Base-by-base conservation (phyloP, 2,113 vertebrate genomes). In the Hippocampus barbouri region DNA sequence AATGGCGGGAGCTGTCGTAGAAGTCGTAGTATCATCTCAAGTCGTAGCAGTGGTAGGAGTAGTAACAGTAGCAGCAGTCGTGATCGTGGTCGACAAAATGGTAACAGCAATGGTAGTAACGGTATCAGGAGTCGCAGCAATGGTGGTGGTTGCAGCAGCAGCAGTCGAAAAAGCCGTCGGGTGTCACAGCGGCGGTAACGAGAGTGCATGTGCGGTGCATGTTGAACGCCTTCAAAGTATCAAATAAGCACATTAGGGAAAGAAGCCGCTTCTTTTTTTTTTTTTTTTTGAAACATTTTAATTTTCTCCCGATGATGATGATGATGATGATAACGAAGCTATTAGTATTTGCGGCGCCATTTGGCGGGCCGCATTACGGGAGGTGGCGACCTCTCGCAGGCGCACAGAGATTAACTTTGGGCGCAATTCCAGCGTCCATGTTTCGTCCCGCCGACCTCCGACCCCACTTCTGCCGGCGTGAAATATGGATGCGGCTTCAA, bases 401-500 rank as follows among this genome's bases (percentile, higher is more conserved):
- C 65, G 75, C 75, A 75, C 66, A 76, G 75, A 86, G 87, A 89
- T 90, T 88, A 88, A 86, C 77, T 86, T 69, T 23, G 69, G 34
- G 78, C 69, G 75, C 79, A 85, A 88, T 77, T 79, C 80, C 64
- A 68, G 57, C 63, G 74, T 74, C 71, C 63, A 65, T 86, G 80
- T 87, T 85, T 60, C 89, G 80, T 84, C 68, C 83, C 82, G 62
- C 65, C 70, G 81, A 81, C 73, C 80, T 76, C 74, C 43, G 68
- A 66, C 23, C 63, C 63, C 63, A 80, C 83, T 84, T 75, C 82
- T 77, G 83, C 72, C 51, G 43, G 45, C 67, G 79, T 85, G 76
- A 90, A 90, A 92, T 87, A 89, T 90, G 75, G 71, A 90, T 88
- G 81, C 73, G 74, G 82, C 79, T 87, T 85, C 78, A 89, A 87